Evolutionary conservation across 2,888 invertebrate genomes (phyloP), one percentile per base, ranked within the genome.

Genomic region (Crematogaster levior): DNA sequence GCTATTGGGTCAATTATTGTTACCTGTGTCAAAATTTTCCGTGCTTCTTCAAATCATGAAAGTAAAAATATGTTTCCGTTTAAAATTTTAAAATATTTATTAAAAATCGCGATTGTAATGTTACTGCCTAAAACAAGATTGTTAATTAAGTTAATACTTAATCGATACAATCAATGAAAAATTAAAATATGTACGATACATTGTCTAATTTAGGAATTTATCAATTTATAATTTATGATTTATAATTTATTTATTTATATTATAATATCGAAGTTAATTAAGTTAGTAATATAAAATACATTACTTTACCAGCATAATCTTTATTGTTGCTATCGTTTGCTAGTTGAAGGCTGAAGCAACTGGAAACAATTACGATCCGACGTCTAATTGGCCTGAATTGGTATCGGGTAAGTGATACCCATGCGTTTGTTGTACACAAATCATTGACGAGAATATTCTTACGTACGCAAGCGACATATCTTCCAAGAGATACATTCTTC

Each of bases 321-420:
- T 60, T 53, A 74, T 77, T 18, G 46, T 40, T 60, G 46, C 48
- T 60, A 80, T 63, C 40, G 61, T 43, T 60, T 61, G 46, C 30
- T n/a, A 68, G 82, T 70, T 24, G 66, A 85, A 88, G 86, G 90
- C 89, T 77, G 85, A 81, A 89, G 81, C 86, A 89, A 84, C 82
- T n/a, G n/a, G 86, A 86, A 90, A 91, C 93, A 94, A 94, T 94
- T 94, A 94, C 90, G 90, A 93, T 90, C 88, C 86, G 84, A 51
- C 88, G 87, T 74, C 93, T 94, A 94, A 94, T 94, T 94, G 94
- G 91, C 93, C 94, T 93, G 92, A 94, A 94, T 94, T 94, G 92
- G 48, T 84, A 89, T 89, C 86, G 84, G 81, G 88, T 88, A 89
- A 89, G 89, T 70, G 81, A 87, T 84, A 66, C 83, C n/a, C 61